Evolutionary conservation across 2,797 vertebrate species (phyloP).

Genomic region (Mergus octosetaceus): DNA sequence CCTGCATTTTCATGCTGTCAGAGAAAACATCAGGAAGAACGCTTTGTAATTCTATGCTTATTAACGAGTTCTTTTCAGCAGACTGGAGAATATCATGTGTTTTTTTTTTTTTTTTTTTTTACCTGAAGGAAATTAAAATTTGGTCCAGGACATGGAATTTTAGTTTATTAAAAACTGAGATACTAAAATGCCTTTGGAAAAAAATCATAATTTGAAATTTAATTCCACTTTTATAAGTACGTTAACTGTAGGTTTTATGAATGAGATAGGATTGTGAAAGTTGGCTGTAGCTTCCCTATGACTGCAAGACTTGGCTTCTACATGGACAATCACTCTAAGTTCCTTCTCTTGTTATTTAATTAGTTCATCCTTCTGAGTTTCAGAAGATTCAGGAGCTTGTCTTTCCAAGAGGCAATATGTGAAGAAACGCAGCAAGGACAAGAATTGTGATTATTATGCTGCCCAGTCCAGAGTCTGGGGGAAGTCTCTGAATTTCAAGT

Average conservation of each 20-base stretch:
- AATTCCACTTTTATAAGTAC: not conserved
- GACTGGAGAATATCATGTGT: not conserved
- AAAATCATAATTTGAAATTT: not conserved
- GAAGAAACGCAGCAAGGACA: not conserved
- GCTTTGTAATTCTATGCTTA: not conserved
- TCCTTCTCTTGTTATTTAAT: not conserved
- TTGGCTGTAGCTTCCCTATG: not conserved
- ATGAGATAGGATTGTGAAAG: not conserved
- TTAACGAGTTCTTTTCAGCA: not conserved
- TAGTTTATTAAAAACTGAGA: not conserved
- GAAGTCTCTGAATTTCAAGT: not conserved
- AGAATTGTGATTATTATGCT: not conserved
- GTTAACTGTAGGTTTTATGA: not conserved
- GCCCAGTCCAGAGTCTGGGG: not conserved
- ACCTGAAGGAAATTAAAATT: not conserved
- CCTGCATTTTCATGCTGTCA: not conserved
- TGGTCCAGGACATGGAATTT: not conserved
- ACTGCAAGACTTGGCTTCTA: not conserved
- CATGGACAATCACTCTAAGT: not conserved
- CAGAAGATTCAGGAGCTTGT: not conserved
- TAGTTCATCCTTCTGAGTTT: not conserved
- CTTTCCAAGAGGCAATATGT: not conserved
- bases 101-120: not conserved
- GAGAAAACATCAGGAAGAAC: not conserved
- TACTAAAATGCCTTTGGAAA: not conserved